These are phyloP conservation scores for Alexandromys oeconomus DNA, from an alignment of 2,797 vertebrate species.

Conservation along the genomic window DNA sequence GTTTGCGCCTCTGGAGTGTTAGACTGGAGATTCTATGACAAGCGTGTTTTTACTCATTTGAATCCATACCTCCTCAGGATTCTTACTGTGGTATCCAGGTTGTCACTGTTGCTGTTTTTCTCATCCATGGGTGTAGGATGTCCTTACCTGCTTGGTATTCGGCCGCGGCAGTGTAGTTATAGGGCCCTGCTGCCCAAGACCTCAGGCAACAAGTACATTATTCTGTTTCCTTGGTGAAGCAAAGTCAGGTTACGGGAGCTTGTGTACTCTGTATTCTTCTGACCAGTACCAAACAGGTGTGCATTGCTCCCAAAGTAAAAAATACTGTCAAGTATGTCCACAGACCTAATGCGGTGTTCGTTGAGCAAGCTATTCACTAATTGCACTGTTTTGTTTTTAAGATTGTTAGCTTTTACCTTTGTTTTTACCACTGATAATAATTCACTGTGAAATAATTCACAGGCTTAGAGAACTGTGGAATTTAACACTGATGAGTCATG, in stretches of 20 bases:
- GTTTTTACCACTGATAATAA: neutral
- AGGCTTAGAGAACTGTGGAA: neutral
- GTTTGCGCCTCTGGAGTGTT: neutral
- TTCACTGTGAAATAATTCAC: no score
- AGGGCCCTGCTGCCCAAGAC: neutral
- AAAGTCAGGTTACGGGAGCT: neutral
- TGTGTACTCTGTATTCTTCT: neutral
- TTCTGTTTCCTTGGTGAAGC: neutral
- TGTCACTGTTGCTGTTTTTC: neutral
- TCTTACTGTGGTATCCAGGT: neutral
- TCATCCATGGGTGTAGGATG: neutral
- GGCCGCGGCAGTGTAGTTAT: neutral
- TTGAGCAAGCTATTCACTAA: neutral
- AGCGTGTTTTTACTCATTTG: neutral
- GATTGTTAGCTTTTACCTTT: conserved; percentile 27
- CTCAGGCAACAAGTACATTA: conserved; percentile 1
- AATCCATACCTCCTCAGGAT: conserved; percentile 37
- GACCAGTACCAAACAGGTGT: conserved; percentile 17
- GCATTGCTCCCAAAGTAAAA: neutral
- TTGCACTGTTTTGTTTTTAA: conserved; percentile 3
- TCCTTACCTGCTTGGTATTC: neutral
- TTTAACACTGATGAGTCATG: neutral
- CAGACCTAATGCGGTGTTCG: neutral
- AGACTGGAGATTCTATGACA: conserved; percentile 7
- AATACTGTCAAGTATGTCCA: neutral